Conservation (phyloP, 2,113 vertebrate genomes). For the Oryzias curvinotus region DNA sequence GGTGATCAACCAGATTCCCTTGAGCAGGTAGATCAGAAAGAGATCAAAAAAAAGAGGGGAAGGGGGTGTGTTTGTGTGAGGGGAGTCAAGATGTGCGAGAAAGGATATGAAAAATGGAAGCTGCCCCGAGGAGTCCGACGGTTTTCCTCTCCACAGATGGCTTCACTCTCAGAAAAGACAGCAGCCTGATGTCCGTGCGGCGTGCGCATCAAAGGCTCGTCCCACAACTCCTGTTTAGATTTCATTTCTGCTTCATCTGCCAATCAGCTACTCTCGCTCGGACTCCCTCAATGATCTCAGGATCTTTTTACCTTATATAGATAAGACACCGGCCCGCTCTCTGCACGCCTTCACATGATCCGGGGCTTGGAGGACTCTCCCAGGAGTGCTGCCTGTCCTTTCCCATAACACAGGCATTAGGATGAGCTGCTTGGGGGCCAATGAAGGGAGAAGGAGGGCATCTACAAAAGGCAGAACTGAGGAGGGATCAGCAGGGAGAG, state of each 20-base stretch:
- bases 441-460: slow-evolving; percentile 25
- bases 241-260: slow-evolving; percentile 68
- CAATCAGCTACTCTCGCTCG: slow-evolving; percentile 37
- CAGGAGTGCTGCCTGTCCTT: slow-evolving; percentile 36
- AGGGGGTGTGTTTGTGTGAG: slow-evolving; percentile 1
- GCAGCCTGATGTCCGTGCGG: slow-evolving; percentile 18
- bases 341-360: slow-evolving; percentile 32
- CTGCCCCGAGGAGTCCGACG: slow-evolving; percentile 11
- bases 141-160: slow-evolving; percentile 4
- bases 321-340: slow-evolving; percentile 18
- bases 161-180: slow-evolving; percentile 5
- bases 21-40: slow-evolving; percentile 35
- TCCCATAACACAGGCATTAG: slow-evolving; percentile 53
- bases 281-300: slow-evolving; percentile 24
- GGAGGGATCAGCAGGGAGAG: slow-evolving; percentile 47
- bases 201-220: slow-evolving; percentile 60
- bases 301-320: slow-evolving; percentile 63
- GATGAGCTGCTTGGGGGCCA: slow-evolving; percentile 34
- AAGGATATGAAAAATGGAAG: slow-evolving; percentile 6
- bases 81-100: neutral
- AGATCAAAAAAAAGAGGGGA: slow-evolving; percentile 25
- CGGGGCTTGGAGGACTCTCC: slow-evolving; percentile 34
- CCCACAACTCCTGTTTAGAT: slow-evolving; percentile 52
- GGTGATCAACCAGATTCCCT: slow-evolving; percentile 25
- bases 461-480: slow-evolving; percentile 35